phyloP scores from a whole-genome alignment of 2,888 invertebrate genomes.

The Folsomia candida region DNA sequence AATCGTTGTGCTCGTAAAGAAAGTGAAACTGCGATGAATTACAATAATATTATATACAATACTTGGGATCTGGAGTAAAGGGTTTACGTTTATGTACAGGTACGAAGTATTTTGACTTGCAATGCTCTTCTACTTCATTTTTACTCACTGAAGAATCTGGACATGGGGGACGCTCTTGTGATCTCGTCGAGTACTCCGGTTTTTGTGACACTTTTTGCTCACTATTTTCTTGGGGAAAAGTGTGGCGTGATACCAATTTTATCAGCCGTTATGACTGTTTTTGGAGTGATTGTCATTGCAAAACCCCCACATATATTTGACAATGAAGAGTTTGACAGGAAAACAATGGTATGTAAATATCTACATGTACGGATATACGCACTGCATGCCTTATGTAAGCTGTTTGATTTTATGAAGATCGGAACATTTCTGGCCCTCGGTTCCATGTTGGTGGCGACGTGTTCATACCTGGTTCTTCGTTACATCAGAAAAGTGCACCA shows the following conservation, averaged over 20 bases:
- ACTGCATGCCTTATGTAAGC: background rate
- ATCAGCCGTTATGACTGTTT: conserved; percentile 19
- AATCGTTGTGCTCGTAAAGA: too few species aligned
- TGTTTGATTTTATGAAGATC: conserved; percentile 15
- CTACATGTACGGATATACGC: background rate
- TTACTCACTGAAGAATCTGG: conserved; percentile 32
- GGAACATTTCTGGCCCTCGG: conserved; percentile 41
- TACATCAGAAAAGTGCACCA: conserved; percentile 84
- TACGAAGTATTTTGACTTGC: conserved; percentile 40
- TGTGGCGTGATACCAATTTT: conserved; percentile 22
- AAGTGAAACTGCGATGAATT: conserved; percentile 7
- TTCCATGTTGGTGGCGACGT: conserved; percentile 35
- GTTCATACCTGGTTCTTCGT: conserved; percentile 69
- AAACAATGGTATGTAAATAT: conserved; percentile 17
- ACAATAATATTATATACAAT: background rate
- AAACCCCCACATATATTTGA: conserved; percentile 31
- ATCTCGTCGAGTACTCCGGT: conserved; percentile 30
- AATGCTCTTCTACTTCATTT: conserved; percentile 36
- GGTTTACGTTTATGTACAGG: conserved; percentile 19
- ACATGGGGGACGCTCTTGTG: conserved; percentile 35
- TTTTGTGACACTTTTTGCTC: conserved; percentile 22
- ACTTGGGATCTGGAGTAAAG: background rate
- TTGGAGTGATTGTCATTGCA: conserved; percentile 39
- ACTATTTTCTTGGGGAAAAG: conserved; percentile 19
- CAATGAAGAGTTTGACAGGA: conserved; percentile 8